Evolutionary conservation across 2,888 invertebrate genomes (phyloP), one percentile per base, ranked within the genome.

Genomic region (Parnassius apollo): DNA sequence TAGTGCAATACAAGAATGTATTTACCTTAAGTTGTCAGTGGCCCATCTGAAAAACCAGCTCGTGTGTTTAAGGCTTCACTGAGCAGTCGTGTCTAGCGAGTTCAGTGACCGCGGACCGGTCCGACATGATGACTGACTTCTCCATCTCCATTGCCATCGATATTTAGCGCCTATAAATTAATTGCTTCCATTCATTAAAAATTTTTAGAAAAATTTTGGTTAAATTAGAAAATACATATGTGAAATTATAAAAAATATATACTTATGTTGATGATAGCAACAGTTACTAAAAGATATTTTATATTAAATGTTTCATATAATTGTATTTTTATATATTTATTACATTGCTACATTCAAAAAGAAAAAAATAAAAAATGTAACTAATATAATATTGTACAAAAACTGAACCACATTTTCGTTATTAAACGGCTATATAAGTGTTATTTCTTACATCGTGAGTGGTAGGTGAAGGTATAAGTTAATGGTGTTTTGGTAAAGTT

Each of bases 101-200:
- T 83, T 85, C 82, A 74, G 55, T 76, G 83, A 82, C 86, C 88
- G 74, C 71, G 71, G 83, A 88, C 88, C 88, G 88, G 88, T 88
- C 84, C 69, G 78, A 74, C 78, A 80, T 80, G 81, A 79, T 77
- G 77, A 67, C 72, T 73, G 76, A 73, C 78, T 77, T 71, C 72
- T 75, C 75, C 76, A 76, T 71, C 72, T 75, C 75, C 76, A 76
- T 77, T 71, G 74, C 73, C 72, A 74, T 74, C 74, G 72, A 77
- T 75, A 78, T 78, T 79, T 76, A 77, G 74, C 71, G 71, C 46
- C 68, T 71, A 68, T 71, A 71, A 73, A 75, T 74, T 75, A 74
- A 68, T 71, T 64, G 59, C 58, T 65, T 55, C 48, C 65, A 66
- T 66, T 53, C 64, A 69, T 62, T 62, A 66, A 58, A 50, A 11